A percentile compares a stretch with the other conserved stretches of the same genome.
These are phyloP conservation scores for Alosa alosa DNA, from an alignment of 2,113 vertebrate genomes.

Conservation along the genomic window DNA sequence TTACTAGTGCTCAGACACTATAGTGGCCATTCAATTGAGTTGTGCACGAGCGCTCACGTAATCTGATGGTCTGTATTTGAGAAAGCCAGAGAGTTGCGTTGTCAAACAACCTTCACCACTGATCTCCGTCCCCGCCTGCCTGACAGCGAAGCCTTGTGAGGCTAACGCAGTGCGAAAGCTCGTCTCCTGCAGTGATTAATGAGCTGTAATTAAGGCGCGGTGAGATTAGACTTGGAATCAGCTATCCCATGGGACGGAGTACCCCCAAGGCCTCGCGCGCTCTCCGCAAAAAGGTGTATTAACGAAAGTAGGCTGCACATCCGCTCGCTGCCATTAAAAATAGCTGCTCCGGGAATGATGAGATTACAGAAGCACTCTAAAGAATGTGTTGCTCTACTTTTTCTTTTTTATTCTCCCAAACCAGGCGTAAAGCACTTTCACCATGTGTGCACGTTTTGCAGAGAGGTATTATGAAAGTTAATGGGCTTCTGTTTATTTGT, in stretches of 20 bases:
- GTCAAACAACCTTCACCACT: background rate
- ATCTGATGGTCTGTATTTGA: background rate
- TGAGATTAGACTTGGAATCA: background rate
- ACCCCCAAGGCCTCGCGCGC: background rate
- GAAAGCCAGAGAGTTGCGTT: background rate
- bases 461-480: background rate
- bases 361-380: background rate
- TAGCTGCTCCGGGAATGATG: background rate
- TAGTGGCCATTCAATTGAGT: background rate
- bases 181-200: conserved; percentile 41
- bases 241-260: background rate
- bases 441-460: background rate
- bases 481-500: background rate
- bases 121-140: background rate
- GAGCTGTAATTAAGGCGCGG: conserved; percentile 39
- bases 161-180: conserved; percentile 16
- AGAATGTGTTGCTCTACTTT: background rate
- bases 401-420: background rate
- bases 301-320: background rate
- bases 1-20: background rate
- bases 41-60: background rate
- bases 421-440: background rate
- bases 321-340: background rate
- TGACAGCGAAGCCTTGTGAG: conserved; percentile 17
- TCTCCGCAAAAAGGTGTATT: conserved; percentile 3